Evolutionary conservation across 2,113 vertebrate genomes (phyloP).

Genomic region (Hoplias malabaricus): DNA sequence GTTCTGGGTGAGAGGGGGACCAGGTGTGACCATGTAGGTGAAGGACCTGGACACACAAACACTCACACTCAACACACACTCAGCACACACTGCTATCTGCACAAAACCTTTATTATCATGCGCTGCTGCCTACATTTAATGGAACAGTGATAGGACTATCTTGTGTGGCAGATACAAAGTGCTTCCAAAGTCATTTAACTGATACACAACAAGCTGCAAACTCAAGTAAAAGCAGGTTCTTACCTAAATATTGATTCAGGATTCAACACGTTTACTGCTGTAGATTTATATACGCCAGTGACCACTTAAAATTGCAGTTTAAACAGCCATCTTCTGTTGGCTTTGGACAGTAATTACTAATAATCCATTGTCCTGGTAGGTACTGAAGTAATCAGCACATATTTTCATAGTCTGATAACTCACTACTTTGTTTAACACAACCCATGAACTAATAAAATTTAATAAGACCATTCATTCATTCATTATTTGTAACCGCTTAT

Average conservation of each 20-base stretch:
- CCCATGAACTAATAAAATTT: background rate
- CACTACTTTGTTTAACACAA: background rate
- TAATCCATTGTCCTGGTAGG: background rate
- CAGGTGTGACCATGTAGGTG: slow-evolving; percentile 24
- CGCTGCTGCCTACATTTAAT: background rate
- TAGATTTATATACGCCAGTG: background rate
- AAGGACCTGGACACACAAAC: slow-evolving; percentile 21
- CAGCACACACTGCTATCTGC: slow-evolving; percentile 3
- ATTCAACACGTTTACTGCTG: background rate
- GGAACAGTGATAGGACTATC: slow-evolving; percentile 6
- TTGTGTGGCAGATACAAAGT: background rate
- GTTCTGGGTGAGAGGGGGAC: slow-evolving; percentile 9
- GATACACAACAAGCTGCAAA: too few species aligned
- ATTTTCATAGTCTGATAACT: background rate
- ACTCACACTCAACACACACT: background rate
- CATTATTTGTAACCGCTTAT: too few species aligned
- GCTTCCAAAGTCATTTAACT: background rate
- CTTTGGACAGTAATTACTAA: background rate
- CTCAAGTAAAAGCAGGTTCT: too few species aligned
- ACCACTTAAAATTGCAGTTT: background rate
- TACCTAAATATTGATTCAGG: background rate
- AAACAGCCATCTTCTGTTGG: slow-evolving; percentile 5
- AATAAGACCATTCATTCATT: too few species aligned
- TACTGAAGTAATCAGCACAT: background rate
- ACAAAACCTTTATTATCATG: slow-evolving; percentile 36